Evolutionary conservation across 2,888 invertebrate genomes (phyloP), one percentile per base, ranked within the genome.

Genomic region (Noctuana brunneofusca): DNA sequence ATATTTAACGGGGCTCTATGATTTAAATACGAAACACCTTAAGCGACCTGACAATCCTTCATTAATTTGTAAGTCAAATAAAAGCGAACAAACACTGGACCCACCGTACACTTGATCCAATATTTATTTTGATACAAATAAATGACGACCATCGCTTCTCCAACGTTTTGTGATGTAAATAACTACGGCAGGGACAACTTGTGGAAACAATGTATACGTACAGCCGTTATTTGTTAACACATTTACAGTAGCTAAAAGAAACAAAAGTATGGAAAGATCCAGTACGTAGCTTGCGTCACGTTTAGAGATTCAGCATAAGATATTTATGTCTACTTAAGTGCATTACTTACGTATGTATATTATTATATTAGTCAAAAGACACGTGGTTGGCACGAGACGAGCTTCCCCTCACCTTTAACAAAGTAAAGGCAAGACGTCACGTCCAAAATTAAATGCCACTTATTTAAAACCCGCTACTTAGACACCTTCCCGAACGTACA

Each of bases 391-490:
- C 89, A 85, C 87, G 86, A 83, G 89, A 84, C 87, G 80, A 80
- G 75, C 79, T 80, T 86, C 89, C 90, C 91, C 89, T 88, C 80
- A 84, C 83, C 84, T 87, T 83, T 78, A 69, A 80, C 75, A 79
- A 78, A 77, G 78, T 77, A 77, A 78, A 79, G 79, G 63, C 69
- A 64, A 69, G 83, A 84, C 86, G 86, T 89, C 88, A 89, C 81
- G 71, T 87, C 88, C 88, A 91, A 91, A 91, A 87, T 91, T 91
- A 90, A 90, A 90, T 78, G 81, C 81, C 86, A 90, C 89, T 90
- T 89, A 89, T 87, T 87, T 83, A 80, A 85, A 87, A 83, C 86
- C 87, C 84, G 84, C 91, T 86, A 91, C 91, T 90, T 91, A 89
- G 86, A 86, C 84, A 89, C 89, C 89, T 86, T 88, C 86, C 86